phyloP scores from a whole-genome alignment of 2,797 vertebrate species.

The Sebastes paucispinis region DNA sequence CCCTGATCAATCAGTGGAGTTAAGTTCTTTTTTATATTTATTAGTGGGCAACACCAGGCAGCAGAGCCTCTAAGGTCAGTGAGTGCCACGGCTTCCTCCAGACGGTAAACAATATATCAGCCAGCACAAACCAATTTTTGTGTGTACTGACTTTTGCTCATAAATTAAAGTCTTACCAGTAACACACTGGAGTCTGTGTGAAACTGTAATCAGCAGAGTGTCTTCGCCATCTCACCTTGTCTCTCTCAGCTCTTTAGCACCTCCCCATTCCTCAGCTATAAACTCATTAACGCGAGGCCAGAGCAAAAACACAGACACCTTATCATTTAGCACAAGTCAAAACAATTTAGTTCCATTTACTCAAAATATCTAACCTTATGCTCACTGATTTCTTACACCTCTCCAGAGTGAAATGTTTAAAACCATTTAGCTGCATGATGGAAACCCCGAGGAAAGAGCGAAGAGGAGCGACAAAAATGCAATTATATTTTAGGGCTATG shows the following conservation, averaged over 20 bases:
- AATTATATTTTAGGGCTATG: conserved; percentile 46
- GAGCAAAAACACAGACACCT: neutral
- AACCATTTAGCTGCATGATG: conserved; percentile 27
- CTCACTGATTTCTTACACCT: conserved; percentile 23
- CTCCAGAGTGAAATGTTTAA: conserved; percentile 32
- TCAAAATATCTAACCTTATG: conserved; percentile 26
- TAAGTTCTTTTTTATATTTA: neutral
- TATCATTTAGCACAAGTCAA: conserved; percentile 16
- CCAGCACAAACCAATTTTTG: neutral
- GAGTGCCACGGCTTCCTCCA: neutral
- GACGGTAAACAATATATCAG: neutral
- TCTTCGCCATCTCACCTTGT: conserved; percentile 22
- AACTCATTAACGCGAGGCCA: conserved; percentile 38
- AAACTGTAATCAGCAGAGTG: conserved; percentile 23
- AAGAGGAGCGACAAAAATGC: conserved; percentile 32
- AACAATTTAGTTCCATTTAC: conserved; percentile 30
- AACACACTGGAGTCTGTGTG: neutral
- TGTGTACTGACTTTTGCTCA: neutral
- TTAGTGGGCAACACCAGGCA: neutral
- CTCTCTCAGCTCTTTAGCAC: conserved; percentile 43
- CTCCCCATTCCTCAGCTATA: conserved; percentile 14
- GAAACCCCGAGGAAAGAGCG: conserved; percentile 22
- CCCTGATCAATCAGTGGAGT: neutral
- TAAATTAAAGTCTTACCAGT: neutral
- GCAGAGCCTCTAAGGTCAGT: neutral